Conservation (phyloP, 2,797 vertebrate species). For the Paramormyrops hopkinsi region DNA sequence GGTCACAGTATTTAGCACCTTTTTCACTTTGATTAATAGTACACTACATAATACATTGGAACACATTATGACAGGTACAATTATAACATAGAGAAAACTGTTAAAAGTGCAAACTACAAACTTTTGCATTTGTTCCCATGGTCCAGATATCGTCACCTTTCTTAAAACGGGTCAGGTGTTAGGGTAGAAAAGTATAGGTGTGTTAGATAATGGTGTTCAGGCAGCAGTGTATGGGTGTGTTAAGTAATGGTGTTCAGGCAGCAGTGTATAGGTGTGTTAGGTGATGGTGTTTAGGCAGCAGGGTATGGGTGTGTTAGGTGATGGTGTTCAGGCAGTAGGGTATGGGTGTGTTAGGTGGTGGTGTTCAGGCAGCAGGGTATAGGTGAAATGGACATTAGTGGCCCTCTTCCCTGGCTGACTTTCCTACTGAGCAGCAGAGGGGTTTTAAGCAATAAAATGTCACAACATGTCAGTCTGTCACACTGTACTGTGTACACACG, state of each 20-base stretch:
- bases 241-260: not conserved
- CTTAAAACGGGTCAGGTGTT: not conserved
- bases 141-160: not conserved
- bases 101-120: not conserved
- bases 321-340: not conserved
- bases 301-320: not conserved
- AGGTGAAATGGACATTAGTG: not conserved
- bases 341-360: not conserved
- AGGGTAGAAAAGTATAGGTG: not conserved
- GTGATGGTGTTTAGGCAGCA: not conserved
- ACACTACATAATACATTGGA: not conserved
- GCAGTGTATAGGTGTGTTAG: not conserved
- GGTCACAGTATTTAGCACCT: not conserved
- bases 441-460: not conserved
- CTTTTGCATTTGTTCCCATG: not conserved
- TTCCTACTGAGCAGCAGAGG: not conserved
- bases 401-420: not conserved
- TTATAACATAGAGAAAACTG: not conserved
- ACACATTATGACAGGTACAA: not conserved
- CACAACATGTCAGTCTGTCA: not conserved
- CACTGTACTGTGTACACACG: not conserved
- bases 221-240: not conserved
- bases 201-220: not conserved
- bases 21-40: not conserved
- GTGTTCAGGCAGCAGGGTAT: not conserved